phyloP scores from a whole-genome alignment of 2,888 invertebrate species.

The Eurytoma californica region DNA sequence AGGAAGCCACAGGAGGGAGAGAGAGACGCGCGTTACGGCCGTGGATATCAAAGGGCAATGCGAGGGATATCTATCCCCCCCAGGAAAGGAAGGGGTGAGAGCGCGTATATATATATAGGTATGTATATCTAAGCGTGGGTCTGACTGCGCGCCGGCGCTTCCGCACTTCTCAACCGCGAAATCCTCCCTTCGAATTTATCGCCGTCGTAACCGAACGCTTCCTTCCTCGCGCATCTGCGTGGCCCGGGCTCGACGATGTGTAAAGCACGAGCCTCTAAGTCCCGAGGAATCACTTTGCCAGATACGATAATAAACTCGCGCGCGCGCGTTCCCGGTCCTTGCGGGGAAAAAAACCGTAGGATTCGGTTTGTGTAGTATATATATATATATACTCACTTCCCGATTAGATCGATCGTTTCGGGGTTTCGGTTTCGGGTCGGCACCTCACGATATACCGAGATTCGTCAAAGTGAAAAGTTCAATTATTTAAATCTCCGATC shows the following conservation, averaged over 20 bases:
- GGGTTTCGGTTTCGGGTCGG: no score
- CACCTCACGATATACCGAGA: not conserved
- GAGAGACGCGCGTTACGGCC: not conserved
- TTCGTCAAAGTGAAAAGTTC: no score
- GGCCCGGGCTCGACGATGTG: constrained; percentile 26
- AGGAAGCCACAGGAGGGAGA: not conserved
- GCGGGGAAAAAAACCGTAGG: not conserved
- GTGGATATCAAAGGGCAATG: constrained; percentile 72
- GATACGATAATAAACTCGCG: constrained; percentile 48
- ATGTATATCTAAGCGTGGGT: constrained; percentile 46
- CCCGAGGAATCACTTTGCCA: constrained; percentile 48
- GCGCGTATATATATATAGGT: constrained; percentile 7
- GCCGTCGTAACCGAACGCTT: constrained; percentile 63
- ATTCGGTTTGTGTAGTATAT: no score
- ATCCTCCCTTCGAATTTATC: constrained; percentile 72
- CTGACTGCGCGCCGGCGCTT: constrained; percentile 63
- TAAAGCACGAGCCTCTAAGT: constrained; percentile 37
- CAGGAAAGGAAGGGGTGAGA: not conserved
- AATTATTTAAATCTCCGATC: no score
- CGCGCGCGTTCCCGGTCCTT: not conserved
- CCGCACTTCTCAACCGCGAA: constrained; percentile 73
- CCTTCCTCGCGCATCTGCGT: constrained; percentile 72
- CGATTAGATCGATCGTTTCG: not conserved
- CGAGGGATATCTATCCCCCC: constrained; percentile 72
- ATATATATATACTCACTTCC: no score